phyloP scores from a whole-genome alignment of 2,113 vertebrate genomes.

The Alaudala cheleensis region DNA sequence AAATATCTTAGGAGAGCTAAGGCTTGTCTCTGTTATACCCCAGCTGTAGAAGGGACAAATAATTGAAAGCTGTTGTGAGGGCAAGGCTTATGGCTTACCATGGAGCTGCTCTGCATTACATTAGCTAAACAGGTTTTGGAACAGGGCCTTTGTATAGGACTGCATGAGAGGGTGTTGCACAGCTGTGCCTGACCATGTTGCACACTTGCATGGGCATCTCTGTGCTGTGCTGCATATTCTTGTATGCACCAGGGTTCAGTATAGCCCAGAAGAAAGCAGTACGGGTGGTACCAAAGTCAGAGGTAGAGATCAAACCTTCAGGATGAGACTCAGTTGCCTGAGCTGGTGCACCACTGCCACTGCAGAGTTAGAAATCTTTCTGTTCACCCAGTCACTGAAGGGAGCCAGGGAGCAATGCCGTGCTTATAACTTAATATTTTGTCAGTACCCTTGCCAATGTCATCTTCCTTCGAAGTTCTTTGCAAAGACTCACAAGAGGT shows the following conservation, averaged over 20 bases:
- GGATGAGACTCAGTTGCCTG: not conserved
- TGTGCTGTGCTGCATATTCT: rapidly evolving
- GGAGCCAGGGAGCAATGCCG: not conserved
- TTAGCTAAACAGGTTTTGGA: not conserved
- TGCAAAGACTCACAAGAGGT: not conserved
- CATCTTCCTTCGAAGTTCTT: not conserved
- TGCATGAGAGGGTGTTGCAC: rapidly evolving
- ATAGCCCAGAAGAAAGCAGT: not conserved
- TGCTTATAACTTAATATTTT: not conserved
- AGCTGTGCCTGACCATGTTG: rapidly evolving
- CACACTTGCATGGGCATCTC: rapidly evolving
- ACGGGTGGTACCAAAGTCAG: not conserved
- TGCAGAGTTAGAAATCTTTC: not conserved
- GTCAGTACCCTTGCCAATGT: not conserved
- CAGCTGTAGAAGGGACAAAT: not conserved
- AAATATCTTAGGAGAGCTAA: not conserved
- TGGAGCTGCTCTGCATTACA: not conserved
- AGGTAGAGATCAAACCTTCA: not conserved
- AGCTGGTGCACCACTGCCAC: not conserved
- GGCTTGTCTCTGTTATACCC: not conserved
- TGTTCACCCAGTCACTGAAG: not conserved
- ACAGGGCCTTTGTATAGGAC: not conserved
- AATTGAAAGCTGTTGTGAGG: not conserved
- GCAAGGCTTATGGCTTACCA: not conserved
- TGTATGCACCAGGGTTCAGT: rapidly evolving